Percentiles rank a stretch among this genome's conserved stretches.
phyloP scores from a whole-genome alignment of 2,797 vertebrate genomes.

The Leontopithecus rosalia region DNA sequence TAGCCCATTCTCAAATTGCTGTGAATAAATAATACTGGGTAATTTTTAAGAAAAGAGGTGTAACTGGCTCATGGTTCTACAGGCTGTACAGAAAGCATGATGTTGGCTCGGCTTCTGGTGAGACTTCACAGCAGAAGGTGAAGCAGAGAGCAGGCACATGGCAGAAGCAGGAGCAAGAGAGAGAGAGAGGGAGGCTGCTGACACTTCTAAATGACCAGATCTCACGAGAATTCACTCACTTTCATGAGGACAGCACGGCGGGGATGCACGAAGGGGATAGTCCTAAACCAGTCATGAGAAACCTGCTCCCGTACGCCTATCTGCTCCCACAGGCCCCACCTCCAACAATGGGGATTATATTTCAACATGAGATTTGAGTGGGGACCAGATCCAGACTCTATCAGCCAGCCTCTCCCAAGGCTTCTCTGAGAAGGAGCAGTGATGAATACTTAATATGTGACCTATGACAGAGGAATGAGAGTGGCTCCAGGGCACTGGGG shows the following conservation, averaged over 20 bases:
- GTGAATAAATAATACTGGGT: not conserved
- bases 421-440: not conserved
- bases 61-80: not conserved
- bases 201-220: not conserved
- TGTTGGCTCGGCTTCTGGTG: not conserved
- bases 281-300: not conserved
- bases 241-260: not conserved
- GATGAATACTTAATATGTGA: too few species aligned
- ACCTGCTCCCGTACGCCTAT: fast-evolving
- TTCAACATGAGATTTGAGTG: not conserved
- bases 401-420: not conserved
- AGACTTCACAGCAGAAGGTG: not conserved
- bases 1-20: not conserved
- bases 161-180: not conserved
- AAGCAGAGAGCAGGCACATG: not conserved
- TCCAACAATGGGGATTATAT: not conserved
- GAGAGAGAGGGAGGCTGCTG: not conserved
- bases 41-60: not conserved
- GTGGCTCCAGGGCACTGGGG: not conserved
- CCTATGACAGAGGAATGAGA: not conserved
- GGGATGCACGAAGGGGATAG: not conserved
- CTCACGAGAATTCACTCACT: not conserved
- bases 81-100: not conserved
- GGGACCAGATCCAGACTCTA: not conserved
- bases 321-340: not conserved